Base-by-base conservation (phyloP, 2,797 vertebrate species). In the Onychomys torridus region DNA sequence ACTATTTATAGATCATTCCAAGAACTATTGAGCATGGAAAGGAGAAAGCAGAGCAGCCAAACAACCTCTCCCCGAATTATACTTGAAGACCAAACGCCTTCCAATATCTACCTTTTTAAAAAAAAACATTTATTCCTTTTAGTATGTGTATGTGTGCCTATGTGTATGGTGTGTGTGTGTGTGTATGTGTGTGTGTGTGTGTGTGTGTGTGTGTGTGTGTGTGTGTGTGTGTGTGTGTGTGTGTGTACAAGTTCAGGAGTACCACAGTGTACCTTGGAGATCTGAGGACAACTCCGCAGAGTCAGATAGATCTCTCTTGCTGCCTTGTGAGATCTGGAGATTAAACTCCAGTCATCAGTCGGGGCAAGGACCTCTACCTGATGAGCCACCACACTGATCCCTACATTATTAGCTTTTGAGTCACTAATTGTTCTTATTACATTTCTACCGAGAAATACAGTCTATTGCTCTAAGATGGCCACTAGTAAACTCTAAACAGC, bases 391-490 rank as follows among this genome's bases (percentile, higher is more conserved):
- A 71, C 14, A 6, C 65, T 37, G 37, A 14, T 86, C 23, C 32
- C 52, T 32, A 17, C 17, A 14, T 61, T 40, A 25, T 16, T 43
- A 59, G 29, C 29, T 49, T 84, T 71, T 73, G 14, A 93, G 34
- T 82, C 93, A 75, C 6, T 46, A 82, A 79, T 91, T 88, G 32
- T 93, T 96, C 34, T 93, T 90, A 61, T 12, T 79, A 65, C 16
- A 65, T 83, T 96, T 78, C 65, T 94, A 63, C 43, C 87, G 27
- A 93, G 40, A 93, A 89, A 34, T 67, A 46, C 17, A 32, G 73
- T 67, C 75, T 88, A 32, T 55, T 34, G 89, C 32, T 88, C 37
- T 75, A 77, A 46, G 12, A 13, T 91, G 40, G 92, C 93, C 75
- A 61, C 84, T 37, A 93, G 37, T 77, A 77, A 69, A 43, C 78